phyloP scores from a whole-genome alignment of 2,888 invertebrate species.

The Meiosimyza decipiens region DNA sequence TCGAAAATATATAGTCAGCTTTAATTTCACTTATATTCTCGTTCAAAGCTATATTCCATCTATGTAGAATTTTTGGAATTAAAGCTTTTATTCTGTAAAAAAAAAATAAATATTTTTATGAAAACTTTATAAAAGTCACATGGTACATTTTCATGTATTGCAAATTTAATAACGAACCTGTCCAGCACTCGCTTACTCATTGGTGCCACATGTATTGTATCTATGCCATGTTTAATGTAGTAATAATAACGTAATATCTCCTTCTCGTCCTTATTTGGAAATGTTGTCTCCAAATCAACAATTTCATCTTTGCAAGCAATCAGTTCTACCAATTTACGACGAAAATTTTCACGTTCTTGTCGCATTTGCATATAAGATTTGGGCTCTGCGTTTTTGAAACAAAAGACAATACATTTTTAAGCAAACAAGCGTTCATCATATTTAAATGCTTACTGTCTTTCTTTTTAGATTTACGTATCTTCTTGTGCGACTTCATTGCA shows the following conservation, averaged over 20 bases:
- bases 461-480: constrained; percentile 48
- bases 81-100: constrained; percentile 72
- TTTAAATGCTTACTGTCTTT: constrained; percentile 48
- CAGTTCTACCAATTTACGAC: constrained; percentile 80
- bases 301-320: constrained; percentile 71
- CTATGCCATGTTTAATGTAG: constrained; percentile 90
- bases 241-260: constrained; percentile 86
- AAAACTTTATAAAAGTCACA: background rate
- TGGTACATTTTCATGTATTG: constrained; percentile 12
- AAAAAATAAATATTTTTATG: background rate
- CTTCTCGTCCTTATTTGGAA: constrained; percentile 74
- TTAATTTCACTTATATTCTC: constrained; percentile 81
- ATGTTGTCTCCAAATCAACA: constrained; percentile 53
- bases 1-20: constrained; percentile 86
- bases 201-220: constrained; percentile 88
- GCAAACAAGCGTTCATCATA: background rate
- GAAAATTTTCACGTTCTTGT: constrained; percentile 83
- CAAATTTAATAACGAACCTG: constrained; percentile 63
- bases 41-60: constrained; percentile 72
- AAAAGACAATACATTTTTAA: background rate
- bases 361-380: constrained; percentile 77
- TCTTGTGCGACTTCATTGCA: constrained; percentile 66
- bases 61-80: constrained; percentile 73
- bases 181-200: constrained; percentile 79
- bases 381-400: constrained; percentile 66